A percentile compares a stretch with the other conserved stretches of the same genome.
phyloP scores from a whole-genome alignment of 2,888 invertebrate species.

The Lithophane leautieri region DNA sequence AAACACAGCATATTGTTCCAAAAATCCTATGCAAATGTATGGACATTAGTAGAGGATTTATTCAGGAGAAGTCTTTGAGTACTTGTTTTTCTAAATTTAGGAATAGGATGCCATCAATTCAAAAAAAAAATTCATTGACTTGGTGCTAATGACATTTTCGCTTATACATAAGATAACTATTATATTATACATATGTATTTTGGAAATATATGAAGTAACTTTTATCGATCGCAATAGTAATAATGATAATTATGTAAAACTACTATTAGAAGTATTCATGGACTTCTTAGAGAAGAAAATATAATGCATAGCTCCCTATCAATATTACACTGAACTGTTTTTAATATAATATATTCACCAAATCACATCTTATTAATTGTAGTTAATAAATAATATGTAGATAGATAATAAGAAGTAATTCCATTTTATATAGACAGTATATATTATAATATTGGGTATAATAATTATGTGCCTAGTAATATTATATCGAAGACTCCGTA shows the following conservation, averaged over 20 bases:
- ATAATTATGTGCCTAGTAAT: constrained; percentile 10
- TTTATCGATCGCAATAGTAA: constrained; percentile 12
- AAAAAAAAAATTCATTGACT: constrained; percentile 18
- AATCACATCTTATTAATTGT: constrained; percentile 13
- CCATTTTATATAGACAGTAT: neutral
- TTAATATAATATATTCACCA: constrained; percentile 6
- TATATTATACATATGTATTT: constrained; percentile 10
- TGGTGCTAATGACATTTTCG: constrained; percentile 44
- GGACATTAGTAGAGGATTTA: neutral
- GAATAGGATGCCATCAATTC: constrained; percentile 29
- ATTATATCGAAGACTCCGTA: neutral
- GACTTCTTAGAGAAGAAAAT: neutral
- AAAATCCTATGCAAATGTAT: neutral
- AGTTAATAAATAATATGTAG: constrained; percentile 7
- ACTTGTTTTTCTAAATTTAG: neutral
- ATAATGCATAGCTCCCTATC: constrained; percentile 14
- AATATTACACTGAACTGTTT: constrained; percentile 1
- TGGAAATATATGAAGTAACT: neutral
- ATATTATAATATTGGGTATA: neutral
- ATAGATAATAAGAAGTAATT: constrained; percentile 14
- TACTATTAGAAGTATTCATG: neutral
- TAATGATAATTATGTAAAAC: neutral
- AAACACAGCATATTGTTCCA: neutral
- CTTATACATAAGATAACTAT: constrained; percentile 8
- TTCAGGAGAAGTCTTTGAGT: neutral